Evolutionary conservation across 2,888 invertebrate genomes (phyloP).

Genomic region (Latheticus oryzae): DNA sequence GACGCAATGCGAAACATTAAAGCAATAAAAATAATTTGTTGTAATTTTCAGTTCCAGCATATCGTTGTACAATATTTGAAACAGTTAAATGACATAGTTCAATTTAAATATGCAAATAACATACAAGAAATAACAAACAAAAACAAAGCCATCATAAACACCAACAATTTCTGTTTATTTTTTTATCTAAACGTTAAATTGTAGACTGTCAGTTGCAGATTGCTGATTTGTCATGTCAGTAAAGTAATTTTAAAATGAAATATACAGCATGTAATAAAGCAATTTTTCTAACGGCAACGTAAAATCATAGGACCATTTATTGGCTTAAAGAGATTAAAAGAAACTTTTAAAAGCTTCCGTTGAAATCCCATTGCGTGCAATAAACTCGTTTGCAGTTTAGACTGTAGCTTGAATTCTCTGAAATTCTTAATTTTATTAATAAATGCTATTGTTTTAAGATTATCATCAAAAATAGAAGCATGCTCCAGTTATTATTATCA

Average conservation of each 20-base stretch:
- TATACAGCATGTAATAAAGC: slow-evolving; percentile 13
- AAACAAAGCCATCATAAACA: slow-evolving; percentile 11
- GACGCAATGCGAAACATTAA: too few relatives aligned
- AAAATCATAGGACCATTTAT: slow-evolving; percentile 20
- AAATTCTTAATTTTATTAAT: slow-evolving; percentile 9
- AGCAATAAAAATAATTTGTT: too few relatives aligned
- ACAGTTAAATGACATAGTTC: slow-evolving; percentile 1
- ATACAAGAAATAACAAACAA: slow-evolving; percentile 10
- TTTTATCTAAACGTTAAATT: slow-evolving; percentile 19
- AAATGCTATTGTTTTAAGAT: neutral
- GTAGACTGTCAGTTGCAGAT: slow-evolving; percentile 12
- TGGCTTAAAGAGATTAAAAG: slow-evolving; percentile 24
- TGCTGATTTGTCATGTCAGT: slow-evolving; percentile 24
- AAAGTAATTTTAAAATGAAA: slow-evolving; percentile 10
- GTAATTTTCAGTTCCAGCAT: neutral
- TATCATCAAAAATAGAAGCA: too few relatives aligned
- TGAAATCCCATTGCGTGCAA: slow-evolving; percentile 22
- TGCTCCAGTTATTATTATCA: too few relatives aligned
- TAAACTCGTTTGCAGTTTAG: slow-evolving; percentile 10
- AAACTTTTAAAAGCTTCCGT: slow-evolving; percentile 27
- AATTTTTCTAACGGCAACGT: slow-evolving; percentile 9
- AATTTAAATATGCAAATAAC: slow-evolving; percentile 18
- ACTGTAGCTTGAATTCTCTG: slow-evolving; percentile 9
- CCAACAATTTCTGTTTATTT: slow-evolving; percentile 12
- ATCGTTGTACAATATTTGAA: slow-evolving; percentile 3